phyloP scores from a whole-genome alignment of 2,888 invertebrate genomes.

The Frankliniella intonsa region DNA sequence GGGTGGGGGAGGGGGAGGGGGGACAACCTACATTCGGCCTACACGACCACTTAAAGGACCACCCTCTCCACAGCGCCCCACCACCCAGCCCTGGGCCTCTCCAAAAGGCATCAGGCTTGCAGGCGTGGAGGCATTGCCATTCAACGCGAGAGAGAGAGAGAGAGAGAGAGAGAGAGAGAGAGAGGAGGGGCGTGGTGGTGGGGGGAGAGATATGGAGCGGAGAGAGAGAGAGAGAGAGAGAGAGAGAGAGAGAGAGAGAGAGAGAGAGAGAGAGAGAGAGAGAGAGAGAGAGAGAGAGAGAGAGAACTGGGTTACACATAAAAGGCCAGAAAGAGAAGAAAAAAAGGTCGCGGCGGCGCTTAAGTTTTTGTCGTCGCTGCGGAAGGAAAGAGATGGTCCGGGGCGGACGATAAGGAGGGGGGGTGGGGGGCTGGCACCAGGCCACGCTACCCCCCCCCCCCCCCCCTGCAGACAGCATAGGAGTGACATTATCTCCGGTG shows the following conservation, averaged over 20 bases:
- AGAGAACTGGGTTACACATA: slow-evolving; percentile 20
- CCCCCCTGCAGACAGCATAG: too few species aligned
- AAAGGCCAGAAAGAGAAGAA: slow-evolving; percentile 8
- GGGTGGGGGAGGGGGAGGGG: too few species aligned
- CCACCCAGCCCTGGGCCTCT: too few species aligned
- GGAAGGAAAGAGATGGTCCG: not conserved
- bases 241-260: not conserved
- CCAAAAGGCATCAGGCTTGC: too few species aligned
- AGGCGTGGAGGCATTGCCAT: too few species aligned
- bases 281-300: not conserved
- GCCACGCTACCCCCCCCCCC: not conserved
- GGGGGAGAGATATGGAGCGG: not conserved
- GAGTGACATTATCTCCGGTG: too few species aligned
- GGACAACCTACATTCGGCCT: too few species aligned
- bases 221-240: not conserved
- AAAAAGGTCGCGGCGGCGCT: not conserved
- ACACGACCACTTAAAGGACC: too few species aligned
- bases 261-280: not conserved
- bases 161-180: not conserved
- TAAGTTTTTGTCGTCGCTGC: not conserved
- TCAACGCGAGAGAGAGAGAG: too few species aligned
- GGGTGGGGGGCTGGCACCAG: not conserved
- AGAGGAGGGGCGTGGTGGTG: not conserved
- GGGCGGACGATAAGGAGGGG: not conserved
- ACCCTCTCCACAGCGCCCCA: too few species aligned